Percentiles rank a stretch among this genome's conserved stretches.
phyloP scores from a whole-genome alignment of 2,888 invertebrate genomes.

The Erannis defoliaria region DNA sequence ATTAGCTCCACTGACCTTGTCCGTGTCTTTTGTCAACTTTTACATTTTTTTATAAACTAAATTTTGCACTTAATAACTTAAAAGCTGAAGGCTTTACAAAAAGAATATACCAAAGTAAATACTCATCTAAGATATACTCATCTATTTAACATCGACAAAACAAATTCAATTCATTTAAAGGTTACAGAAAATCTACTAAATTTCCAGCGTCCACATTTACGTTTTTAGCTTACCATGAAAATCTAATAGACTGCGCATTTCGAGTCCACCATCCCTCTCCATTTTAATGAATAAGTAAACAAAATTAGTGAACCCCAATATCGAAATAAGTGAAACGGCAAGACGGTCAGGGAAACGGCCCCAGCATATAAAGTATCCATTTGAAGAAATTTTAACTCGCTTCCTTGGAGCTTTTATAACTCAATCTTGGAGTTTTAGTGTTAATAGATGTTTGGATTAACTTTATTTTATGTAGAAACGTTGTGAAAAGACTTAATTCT shows the following conservation, averaged over 20 bases:
- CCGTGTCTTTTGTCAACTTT: too few species aligned
- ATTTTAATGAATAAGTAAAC: conserved; percentile 85
- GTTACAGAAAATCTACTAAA: conserved; percentile 17
- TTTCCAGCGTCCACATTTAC: conserved; percentile 58
- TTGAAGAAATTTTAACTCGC: conserved; percentile 68
- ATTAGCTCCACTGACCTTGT: too few species aligned
- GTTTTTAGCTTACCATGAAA: conserved; percentile 73
- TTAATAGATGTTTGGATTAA: conserved; percentile 49
- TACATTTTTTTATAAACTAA: too few species aligned
- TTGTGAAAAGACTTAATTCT: conserved; percentile 36
- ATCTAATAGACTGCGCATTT: conserved; percentile 75
- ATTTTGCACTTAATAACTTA: too few species aligned
- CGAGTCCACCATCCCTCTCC: conserved; percentile 71
- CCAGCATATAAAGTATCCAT: conserved; percentile 77
- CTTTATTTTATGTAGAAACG: conserved; percentile 47
- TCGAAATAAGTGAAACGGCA: conserved; percentile 80
- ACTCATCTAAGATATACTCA: too few species aligned
- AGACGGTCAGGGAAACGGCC: conserved; percentile 71
- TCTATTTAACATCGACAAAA: conserved; percentile 19
- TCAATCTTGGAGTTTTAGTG: conserved; percentile 60
- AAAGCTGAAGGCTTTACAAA: too few species aligned
- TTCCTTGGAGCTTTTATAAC: conserved; percentile 60
- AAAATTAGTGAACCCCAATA: conserved; percentile 82
- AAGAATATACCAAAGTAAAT: too few species aligned
- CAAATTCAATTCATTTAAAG: conserved; percentile 40